These are phyloP conservation scores for Lampris megalopsis DNA, from an alignment of 2,113 vertebrate genomes.

Conservation along the genomic window DNA sequence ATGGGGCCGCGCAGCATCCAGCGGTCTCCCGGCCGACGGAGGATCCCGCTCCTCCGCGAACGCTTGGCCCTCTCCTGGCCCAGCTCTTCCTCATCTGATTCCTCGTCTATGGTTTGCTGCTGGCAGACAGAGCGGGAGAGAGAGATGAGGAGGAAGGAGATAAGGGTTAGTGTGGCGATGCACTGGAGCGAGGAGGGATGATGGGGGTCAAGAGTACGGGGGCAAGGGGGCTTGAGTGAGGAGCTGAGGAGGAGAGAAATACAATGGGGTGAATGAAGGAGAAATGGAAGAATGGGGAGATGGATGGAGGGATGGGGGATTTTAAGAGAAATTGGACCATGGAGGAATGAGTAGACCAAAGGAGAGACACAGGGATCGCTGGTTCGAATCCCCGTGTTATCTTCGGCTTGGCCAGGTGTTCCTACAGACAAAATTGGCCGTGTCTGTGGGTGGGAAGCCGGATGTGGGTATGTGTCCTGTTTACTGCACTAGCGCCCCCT, in stretches of 20 bases:
- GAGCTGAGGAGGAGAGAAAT: conserved; percentile 21
- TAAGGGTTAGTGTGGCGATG: conserved; percentile 64
- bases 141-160: conserved; percentile 62
- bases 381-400: neutral
- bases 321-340: neutral
- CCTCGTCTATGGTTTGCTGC: conserved; percentile 41
- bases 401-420: too few relatives aligned
- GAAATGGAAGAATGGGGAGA: neutral
- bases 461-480: too few relatives aligned
- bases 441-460: too few relatives aligned
- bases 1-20: conserved; percentile 92
- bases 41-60: conserved; percentile 29
- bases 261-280: conserved; percentile 16
- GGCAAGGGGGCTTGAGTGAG: neutral
- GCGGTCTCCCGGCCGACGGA: conserved; percentile 86
- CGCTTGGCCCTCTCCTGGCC: conserved; percentile 51
- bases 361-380: neutral
- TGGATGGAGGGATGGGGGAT: neutral
- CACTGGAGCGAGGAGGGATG: conserved; percentile 27
- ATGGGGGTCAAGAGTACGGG: neutral
- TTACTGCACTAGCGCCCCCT: too few relatives aligned
- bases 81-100: conserved; percentile 41
- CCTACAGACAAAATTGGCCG: too few relatives aligned
- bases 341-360: conserved; percentile 1
- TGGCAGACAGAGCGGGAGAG: conserved; percentile 60